Base-by-base conservation (phyloP, 2,888 invertebrate genomes). In the Thelaira solivaga region DNA sequence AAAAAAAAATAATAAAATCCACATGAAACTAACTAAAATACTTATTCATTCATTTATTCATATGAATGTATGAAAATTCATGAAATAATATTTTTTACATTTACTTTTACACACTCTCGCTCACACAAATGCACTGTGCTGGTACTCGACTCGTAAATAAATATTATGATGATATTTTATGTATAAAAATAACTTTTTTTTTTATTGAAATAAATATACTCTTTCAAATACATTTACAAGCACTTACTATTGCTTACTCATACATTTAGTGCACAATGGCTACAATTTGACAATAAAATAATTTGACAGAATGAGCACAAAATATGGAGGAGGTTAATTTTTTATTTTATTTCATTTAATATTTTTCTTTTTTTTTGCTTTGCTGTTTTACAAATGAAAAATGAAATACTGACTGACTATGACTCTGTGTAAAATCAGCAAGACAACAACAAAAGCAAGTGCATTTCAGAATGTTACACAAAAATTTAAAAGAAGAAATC, bases 221-320 rank as follows among this genome's bases (percentile, higher is more conserved):
- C 51, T 13, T 26, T 36, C 26, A 47, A 10, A 47, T 36, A 53
- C 49, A 36, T 67, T 26, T n/a, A 45, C 45, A 55, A 34, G 51
- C 24, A 39, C 39, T 26, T 24, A 45, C 39, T 41, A 34, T 49
- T 18, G 29, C 39, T 26, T 24, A 45, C 39, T 41, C 51, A 39
- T 41, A 51, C 24, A 53, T 45, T 29, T 59, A 31, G 36, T 45
- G 43, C 16, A 59, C 51, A 59, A 61, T 65, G 59, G 39, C 64
- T 71, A 43, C 74, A 74, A 74, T 78, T 78, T 78, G 78, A 78
- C 80, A 81, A 80, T 79, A 80, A 79, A 76, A 78, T 65, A 75
- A 74, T 76, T 82, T 82, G 82, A 82, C 82, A 82, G 82, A 82
- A 82, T 81, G 81, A 81, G 82, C 73, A 57, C 82, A 82, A 81